Base-by-base conservation (phyloP, 2,888 invertebrate genomes). In the Meghimatium bilineatum region DNA sequence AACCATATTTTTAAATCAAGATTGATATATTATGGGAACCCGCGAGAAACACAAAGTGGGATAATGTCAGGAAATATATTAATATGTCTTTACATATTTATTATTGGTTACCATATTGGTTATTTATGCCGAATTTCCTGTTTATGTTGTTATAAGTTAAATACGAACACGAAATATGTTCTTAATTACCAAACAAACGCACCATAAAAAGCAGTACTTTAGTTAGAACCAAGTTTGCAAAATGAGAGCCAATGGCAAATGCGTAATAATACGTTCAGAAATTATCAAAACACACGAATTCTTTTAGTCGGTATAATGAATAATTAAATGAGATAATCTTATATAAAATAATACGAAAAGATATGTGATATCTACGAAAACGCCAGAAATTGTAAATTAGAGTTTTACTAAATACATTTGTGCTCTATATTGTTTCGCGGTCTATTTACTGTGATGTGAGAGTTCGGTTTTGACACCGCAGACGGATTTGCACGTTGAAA, bases 401-500 rank as follows among this genome's bases (percentile, higher is more conserved):
- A 77, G 38, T 36, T 29, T 8, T 2, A 32, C 0, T 67, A 14
- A 20, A 20, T 26, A 5, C 26, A 49, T 26, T 56, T 26, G 23
- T 14, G 52, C 5, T 32, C 71, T 80, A 80, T 80, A 34, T 80
- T 71, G 69, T 38, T 20, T 29, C 49, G 49, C 80, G 80, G 56
- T n/a, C 23, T n/a, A 26, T 32, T 12, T 49, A 34, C 6, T 34
- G 34, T 52, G 56, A 56, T n/a, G 71, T 17, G 12, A 52, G 29
- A 60, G n/a, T 56, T 38, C 8, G 82, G 76, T 72, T 60, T 75
- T 32, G 29, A 81, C 81, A 74, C 71, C 71, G 71, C 71, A 20
- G 56, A 5, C 29, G 23, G 32, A 56, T 80, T 78, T 34, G 80
- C 69, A 56, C 67, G 71, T 66, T 71, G 80, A 71, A 34, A 29